A percentile compares a stretch with the other conserved stretches of the same genome.
phyloP scores from a whole-genome alignment of 2,113 vertebrate species.

The Microcebus murinus region DNA sequence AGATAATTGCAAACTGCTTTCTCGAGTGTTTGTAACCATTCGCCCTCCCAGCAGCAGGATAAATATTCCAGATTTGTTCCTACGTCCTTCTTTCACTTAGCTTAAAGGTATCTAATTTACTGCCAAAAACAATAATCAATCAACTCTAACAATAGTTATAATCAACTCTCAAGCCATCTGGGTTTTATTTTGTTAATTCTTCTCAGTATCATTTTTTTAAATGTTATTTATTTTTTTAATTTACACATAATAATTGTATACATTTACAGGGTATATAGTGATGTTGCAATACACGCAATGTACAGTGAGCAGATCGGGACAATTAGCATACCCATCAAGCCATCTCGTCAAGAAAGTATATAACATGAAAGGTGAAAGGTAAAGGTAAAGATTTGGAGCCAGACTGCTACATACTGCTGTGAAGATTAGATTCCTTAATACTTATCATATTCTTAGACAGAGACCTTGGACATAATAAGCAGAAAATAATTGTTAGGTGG shows the following conservation, averaged over 20 bases:
- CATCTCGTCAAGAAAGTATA: slow-evolving; percentile 3
- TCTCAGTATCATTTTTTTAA: accelerated
- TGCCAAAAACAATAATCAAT: background rate
- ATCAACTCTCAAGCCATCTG: background rate
- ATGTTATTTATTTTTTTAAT: background rate
- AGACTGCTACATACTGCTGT: background rate
- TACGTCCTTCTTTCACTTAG: background rate
- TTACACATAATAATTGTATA: background rate
- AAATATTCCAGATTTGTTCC: background rate
- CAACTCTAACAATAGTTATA: background rate
- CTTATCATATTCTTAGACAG: background rate
- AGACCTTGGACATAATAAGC: background rate
- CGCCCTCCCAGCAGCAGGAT: background rate
- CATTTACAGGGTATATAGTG: background rate
- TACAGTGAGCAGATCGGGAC: background rate
- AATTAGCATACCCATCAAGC: background rate
- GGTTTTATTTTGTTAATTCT: background rate
- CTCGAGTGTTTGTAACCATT: background rate
- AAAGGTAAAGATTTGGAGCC: background rate
- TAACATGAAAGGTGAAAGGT: background rate
- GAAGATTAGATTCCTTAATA: background rate
- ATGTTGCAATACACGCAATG: background rate
- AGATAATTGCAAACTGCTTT: background rate
- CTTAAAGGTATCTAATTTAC: background rate
- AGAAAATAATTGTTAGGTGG: background rate